A percentile compares a stretch with the other conserved stretches of the same genome.
Evolutionary conservation across 2,888 invertebrate genomes (phyloP).

Genomic region (Chymomyza fuscimana): DNA sequence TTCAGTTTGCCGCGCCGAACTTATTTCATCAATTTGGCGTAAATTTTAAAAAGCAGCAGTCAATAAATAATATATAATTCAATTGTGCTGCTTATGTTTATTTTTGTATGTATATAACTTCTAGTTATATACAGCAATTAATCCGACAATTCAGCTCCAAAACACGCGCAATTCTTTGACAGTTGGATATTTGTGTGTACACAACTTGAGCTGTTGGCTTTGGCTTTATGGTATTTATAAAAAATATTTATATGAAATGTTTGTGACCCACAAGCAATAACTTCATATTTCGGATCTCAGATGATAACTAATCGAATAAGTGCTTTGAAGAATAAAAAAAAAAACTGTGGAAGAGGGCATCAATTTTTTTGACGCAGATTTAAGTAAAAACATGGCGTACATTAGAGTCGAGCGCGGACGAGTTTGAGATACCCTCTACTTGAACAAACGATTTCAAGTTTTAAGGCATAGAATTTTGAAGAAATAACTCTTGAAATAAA

Average conservation of each 20-base stretch:
- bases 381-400: no score
- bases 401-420: no score
- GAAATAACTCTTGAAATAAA: no score
- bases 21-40: constrained; percentile 22
- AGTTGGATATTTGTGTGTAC: neutral
- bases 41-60: constrained; percentile 40
- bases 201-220: neutral
- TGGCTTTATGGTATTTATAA: neutral
- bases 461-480: no score
- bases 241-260: neutral
- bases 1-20: no score
- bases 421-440: no score
- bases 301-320: neutral
- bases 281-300: neutral
- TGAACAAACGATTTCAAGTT: no score
- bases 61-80: constrained; percentile 57
- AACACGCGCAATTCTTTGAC: constrained; percentile 47
- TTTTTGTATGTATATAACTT: constrained; percentile 35
- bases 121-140: constrained; percentile 50
- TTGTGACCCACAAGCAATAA: neutral
- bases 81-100: constrained; percentile 35
- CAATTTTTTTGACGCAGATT: no score
- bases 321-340: neutral
- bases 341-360: no score
- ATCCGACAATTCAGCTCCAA: constrained; percentile 47